Base-by-base conservation (phyloP, 2,888 invertebrate species). In the Epinotia demarniana region DNA sequence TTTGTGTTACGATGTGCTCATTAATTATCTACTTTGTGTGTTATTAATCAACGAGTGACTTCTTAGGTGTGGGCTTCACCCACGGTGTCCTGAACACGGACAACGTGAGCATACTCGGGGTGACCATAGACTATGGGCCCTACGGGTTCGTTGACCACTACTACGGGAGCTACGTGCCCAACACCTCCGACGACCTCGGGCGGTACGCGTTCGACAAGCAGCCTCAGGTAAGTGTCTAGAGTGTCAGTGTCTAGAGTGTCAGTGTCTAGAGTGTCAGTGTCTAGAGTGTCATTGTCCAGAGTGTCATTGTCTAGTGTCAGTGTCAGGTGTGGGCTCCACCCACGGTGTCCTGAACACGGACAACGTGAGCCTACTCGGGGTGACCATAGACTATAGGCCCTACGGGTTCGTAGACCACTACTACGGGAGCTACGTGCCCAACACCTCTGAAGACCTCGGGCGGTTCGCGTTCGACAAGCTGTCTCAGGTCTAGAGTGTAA, bases 111-210 rank as follows among this genome's bases (percentile, higher is more conserved):
- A 87, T 96, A 9, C 82, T 95, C 5, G 96, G 96, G 0, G 79
- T 96, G 72, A 96, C 96, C 72, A 95, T 96, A 86, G 96, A 96
- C 88, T 96, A 96, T 84, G 96, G 96, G 0, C 96, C 96, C 0
- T 93, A 86, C 70, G 94, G 94, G 0, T 94, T 93, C 82, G 62
- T 94, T 68, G 93, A 93, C 78, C 87, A 90, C 53, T 93, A 87
- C 83, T 84, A 87, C 73, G 82, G 85, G 0, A 86, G 89, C 55
- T 90, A 87, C 19, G 90, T 91, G 8, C 89, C 93, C 6, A 94
- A 94, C 74, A 84, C 90, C 0, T 92, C 93, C 0, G 93, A 94
- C 76, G 92, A 93, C 64, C 81, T 86, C 83, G 93, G 92, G 0
- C 83, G 93, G 13, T 93, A 93, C 69, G 90, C 92, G 1, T 92